phyloP scores from a whole-genome alignment of 2,797 vertebrate species.

The Dromococcyx pavoninus region DNA sequence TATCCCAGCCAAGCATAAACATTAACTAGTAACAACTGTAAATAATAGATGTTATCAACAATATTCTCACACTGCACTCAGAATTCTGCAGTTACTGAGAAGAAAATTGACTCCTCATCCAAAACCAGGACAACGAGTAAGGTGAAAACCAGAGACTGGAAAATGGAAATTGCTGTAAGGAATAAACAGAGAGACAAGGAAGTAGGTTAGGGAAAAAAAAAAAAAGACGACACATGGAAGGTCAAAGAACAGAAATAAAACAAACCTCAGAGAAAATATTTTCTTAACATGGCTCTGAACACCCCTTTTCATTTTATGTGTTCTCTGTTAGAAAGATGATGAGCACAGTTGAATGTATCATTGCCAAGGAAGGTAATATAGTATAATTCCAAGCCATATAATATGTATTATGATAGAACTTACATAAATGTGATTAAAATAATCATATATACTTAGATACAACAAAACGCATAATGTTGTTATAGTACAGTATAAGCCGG shows the following conservation, averaged over 20 bases:
- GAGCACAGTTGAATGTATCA: background rate
- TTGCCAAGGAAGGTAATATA: background rate
- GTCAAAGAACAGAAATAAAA: background rate
- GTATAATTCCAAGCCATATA: background rate
- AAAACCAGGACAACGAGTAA: background rate
- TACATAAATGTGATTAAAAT: background rate
- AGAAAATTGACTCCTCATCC: no score
- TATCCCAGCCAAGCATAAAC: no score
- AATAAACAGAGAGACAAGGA: background rate
- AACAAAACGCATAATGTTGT: background rate
- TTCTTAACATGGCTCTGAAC: background rate
- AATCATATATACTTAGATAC: no score
- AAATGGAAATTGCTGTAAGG: background rate
- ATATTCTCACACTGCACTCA: no score
- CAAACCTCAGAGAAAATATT: background rate
- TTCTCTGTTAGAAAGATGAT: background rate
- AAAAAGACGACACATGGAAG: background rate
- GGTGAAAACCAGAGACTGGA: background rate
- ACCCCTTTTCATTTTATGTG: background rate
- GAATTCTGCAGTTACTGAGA: no score
- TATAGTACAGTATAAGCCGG: no score
- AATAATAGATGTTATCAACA: no score
- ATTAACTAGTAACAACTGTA: no score
- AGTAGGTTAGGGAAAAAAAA: background rate
- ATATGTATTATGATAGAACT: background rate